A percentile compares a stretch with the other conserved stretches of the same genome.
phyloP scores from a whole-genome alignment of 2,797 vertebrate genomes.

The Merluccius polli region DNA sequence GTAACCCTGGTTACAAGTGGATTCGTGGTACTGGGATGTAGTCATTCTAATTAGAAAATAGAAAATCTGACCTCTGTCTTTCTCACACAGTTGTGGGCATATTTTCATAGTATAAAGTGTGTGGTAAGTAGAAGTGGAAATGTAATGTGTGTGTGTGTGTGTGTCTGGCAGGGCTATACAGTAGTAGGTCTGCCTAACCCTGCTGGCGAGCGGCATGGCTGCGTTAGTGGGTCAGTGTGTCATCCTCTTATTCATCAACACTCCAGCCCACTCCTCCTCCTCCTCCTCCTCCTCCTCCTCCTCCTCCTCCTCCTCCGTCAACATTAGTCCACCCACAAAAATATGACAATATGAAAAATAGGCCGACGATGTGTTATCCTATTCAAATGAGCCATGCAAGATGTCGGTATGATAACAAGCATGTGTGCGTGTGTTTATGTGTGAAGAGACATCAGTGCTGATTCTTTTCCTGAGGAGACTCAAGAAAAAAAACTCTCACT shows the following conservation, averaged over 20 bases:
- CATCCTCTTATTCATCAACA: slow-evolving; percentile 69
- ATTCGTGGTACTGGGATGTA: neutral
- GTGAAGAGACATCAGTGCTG: neutral
- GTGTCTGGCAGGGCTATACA: slow-evolving; percentile 37
- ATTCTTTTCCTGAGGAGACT: no score
- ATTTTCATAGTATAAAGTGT: neutral
- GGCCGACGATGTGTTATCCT: neutral
- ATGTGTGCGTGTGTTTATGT: neutral
- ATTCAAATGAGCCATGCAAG: neutral
- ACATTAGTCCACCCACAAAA: neutral
- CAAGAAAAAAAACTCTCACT: no score
- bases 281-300: slow-evolving; percentile 35
- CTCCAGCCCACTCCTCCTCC: slow-evolving; percentile 47
- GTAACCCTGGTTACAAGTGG: slow-evolving; percentile 19
- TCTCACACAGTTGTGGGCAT: neutral
- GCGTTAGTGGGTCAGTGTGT: slow-evolving; percentile 77
- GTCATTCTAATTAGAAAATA: neutral
- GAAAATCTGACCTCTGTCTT: neutral
- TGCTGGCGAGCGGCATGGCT: slow-evolving; percentile 48
- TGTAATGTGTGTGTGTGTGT: slow-evolving; percentile 19
- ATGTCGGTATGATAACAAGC: neutral
- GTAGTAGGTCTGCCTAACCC: slow-evolving; percentile 59
- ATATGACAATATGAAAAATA: neutral
- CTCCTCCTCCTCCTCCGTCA: slow-evolving; percentile 7
- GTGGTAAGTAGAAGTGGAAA: neutral